Evolutionary conservation across 2,113 vertebrate genomes (phyloP).

Genomic region (Coregonus clupeaformis): DNA sequence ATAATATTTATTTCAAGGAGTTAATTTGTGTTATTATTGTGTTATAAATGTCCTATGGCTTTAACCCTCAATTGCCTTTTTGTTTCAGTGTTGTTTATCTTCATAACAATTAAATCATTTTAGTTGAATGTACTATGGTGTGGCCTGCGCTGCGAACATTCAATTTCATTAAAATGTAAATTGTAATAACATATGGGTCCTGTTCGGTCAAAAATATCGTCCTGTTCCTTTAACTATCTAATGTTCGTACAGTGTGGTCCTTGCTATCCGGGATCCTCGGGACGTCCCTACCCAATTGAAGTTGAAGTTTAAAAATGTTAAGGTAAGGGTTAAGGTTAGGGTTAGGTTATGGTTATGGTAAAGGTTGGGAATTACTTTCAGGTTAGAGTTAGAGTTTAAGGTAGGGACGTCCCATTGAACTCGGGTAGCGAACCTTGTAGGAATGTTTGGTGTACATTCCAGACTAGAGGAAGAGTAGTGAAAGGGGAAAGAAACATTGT

Average conservation of each 20-base stretch:
- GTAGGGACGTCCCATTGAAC: no score
- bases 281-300: no score
- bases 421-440: slow-evolving; percentile 26
- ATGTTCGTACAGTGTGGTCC: slow-evolving; percentile 41
- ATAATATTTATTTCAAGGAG: no score
- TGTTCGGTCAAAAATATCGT: neutral
- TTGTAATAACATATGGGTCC: neutral
- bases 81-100: neutral
- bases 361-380: no score
- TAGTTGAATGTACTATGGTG: neutral
- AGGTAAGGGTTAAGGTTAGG: no score
- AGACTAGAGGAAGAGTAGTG: slow-evolving; percentile 36
- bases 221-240: slow-evolving; percentile 20
- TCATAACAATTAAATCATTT: neutral
- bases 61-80: neutral
- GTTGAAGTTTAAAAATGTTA: no score
- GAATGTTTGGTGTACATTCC: slow-evolving; percentile 76
- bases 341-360: no score
- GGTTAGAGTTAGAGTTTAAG: no score
- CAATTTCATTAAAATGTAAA: neutral
- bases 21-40: no score
- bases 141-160: neutral
- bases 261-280: no score
- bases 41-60: neutral
- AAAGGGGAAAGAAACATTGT: slow-evolving; percentile 1